Conservation (phyloP, 1,140 invertebrate genomes). For the Holcopasites calliopsidis region DNA sequence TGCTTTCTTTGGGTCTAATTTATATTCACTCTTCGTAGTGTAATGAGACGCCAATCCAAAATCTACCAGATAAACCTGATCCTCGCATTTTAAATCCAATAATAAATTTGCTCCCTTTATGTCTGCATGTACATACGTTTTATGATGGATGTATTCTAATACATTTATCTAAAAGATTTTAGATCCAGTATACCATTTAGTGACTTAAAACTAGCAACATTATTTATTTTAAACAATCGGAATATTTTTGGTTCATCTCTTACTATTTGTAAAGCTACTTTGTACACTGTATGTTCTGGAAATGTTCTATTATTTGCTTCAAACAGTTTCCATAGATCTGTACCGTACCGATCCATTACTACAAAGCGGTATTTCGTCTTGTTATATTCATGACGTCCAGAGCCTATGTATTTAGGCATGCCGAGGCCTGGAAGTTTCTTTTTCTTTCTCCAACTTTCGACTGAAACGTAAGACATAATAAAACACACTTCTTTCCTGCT, state of each 20-base stretch:
- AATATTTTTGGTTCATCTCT: slow-evolving; percentile 65
- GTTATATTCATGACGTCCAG: slow-evolving; percentile 89
- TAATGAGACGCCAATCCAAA: slow-evolving; percentile 94
- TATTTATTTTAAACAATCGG: slow-evolving; percentile 11
- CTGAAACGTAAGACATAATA: slow-evolving; percentile 76
- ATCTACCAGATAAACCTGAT: slow-evolving; percentile 94
- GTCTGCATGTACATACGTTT: slow-evolving; percentile 94
- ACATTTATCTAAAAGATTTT: slow-evolving; percentile 85
- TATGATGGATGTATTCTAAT: slow-evolving; percentile 92
- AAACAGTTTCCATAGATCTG: slow-evolving; percentile 92
- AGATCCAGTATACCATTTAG: slow-evolving; percentile 18
- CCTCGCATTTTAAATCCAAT: slow-evolving; percentile 85
- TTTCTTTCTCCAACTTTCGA: slow-evolving; percentile 87
- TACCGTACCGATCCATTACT: slow-evolving; percentile 95
- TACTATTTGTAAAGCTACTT: slow-evolving; percentile 93
- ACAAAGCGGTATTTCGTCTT: slow-evolving; percentile 92
- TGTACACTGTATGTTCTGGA: slow-evolving; percentile 87
- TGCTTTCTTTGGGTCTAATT: slow-evolving; percentile 92
- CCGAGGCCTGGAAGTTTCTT: slow-evolving; percentile 89
- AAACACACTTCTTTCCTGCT: background rate
- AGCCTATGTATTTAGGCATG: slow-evolving; percentile 91
- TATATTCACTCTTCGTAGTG: slow-evolving; percentile 86
- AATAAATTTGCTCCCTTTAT: slow-evolving; percentile 96
- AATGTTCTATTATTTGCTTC: slow-evolving; percentile 86
- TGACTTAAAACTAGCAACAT: background rate